These are phyloP conservation scores for Drosophila macrothrix DNA, from an alignment of 2,888 invertebrate genomes.

Conservation along the genomic window DNA sequence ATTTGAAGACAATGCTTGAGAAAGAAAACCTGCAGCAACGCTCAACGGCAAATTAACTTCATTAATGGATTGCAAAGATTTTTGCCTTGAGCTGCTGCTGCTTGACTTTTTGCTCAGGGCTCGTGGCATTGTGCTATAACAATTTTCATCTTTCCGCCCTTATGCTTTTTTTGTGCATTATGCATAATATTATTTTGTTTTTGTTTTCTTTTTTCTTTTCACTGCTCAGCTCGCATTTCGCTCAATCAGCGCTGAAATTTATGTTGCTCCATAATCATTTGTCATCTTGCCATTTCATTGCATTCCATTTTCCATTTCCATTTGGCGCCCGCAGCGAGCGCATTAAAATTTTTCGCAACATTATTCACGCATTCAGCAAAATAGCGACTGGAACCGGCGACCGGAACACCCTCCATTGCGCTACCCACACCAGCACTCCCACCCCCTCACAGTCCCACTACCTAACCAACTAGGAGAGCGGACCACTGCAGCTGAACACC, in stretches of 20 bases:
- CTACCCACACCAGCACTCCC: neutral
- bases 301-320: conserved; percentile 67
- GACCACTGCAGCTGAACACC: conserved; percentile 20
- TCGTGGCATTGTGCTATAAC: conserved; percentile 20
- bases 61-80: conserved; percentile 63
- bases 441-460: neutral
- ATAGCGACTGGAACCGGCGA: conserved; percentile 52
- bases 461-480: conserved; percentile 11
- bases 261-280: conserved; percentile 80
- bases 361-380: conserved; percentile 79
- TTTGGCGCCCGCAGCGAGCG: conserved; percentile 71
- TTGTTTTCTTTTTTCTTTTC: conserved; percentile 17
- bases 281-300: conserved; percentile 68
- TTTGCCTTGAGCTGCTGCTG: neutral
- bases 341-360: conserved; percentile 78
- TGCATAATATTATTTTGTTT: conserved; percentile 28
- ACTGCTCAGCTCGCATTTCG: conserved; percentile 63
- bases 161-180: conserved; percentile 26
- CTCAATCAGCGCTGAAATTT: conserved; percentile 77
- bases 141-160: conserved; percentile 18
- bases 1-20: conserved; percentile 41
- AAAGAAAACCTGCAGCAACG: conserved; percentile 43
- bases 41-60: conserved; percentile 74
- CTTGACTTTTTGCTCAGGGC: conserved; percentile 26
- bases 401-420: conserved; percentile 49